Base-by-base conservation (phyloP, 2,888 invertebrate species). In the Trileptium ribeirensis region DNA sequence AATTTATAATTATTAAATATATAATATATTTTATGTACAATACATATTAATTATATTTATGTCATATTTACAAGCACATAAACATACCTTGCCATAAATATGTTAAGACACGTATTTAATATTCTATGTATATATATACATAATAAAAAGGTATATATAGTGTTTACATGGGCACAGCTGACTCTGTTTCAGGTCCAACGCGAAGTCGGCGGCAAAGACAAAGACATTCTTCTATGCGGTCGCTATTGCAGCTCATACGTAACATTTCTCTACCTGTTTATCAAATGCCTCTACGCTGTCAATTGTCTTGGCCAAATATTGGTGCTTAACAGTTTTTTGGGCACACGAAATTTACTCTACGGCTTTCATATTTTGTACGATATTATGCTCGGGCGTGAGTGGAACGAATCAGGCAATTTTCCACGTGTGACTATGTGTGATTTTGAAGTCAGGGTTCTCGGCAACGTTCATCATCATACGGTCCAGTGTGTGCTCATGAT, bases 391-490 rank as follows among this genome's bases (percentile, higher is more conserved):
- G 88, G 88, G 67, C 83, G 85, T 34, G 87, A 87, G 84, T 89
- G 88, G 89, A 87, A 87, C 83, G 86, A 86, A 77, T 86, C 86
- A 78, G 88, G 88, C 74, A 87, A 89, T 83, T 89, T 89, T 82
- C 87, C 86, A 1, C 85, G 88, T 78, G 88, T 89, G 33, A 89
- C 89, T 19, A 87, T 89, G 88, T 89, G 89, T 83, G 89, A 89
- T 84, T 89, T 89, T 82, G 88, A 88, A 84, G 88, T 88, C n/a
- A 2, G 90, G 77, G 90, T 90, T 84, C 86, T 91, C 79, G 88
- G 88, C 81, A 88, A 88, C 83, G 88, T 88, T 34, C 88, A 88
- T 81, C 88, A 88, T 83, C 87, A 88, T 84, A 88, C 88, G 29
- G 88, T 88, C n/a, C 88, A 88, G 84, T 88, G 88, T 78, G 88